Evolutionary conservation across 2,888 invertebrate genomes (phyloP).

Genomic region (Acleris literana): DNA sequence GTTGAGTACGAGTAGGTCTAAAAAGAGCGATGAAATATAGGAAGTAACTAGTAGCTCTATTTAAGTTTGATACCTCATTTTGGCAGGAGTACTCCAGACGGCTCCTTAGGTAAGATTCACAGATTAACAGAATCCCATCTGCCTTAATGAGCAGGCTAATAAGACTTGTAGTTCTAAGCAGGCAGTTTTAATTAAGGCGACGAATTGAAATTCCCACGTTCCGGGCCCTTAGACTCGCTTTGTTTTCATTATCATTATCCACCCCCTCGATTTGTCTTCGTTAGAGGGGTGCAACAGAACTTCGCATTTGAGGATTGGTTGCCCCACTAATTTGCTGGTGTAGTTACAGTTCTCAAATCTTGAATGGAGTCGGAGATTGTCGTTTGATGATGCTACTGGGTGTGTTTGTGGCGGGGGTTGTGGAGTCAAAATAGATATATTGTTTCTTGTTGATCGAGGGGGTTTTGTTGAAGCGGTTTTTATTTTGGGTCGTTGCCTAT

Average conservation of each 20-base stretch:
- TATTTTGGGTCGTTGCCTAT: too few relatives aligned
- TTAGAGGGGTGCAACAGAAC: slow-evolving; percentile 47
- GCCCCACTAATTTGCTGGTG: slow-evolving; percentile 28
- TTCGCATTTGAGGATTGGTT: slow-evolving; percentile 41
- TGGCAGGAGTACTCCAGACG: too few relatives aligned
- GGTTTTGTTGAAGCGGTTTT: too few relatives aligned
- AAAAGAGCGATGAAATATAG: too few relatives aligned
- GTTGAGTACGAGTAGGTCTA: too few relatives aligned
- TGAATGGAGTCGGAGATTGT: background rate
- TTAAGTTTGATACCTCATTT: too few relatives aligned
- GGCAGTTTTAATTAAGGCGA: slow-evolving; percentile 64
- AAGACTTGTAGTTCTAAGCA: slow-evolving; percentile 32
- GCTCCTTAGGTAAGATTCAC: background rate
- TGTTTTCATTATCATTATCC: slow-evolving; percentile 73
- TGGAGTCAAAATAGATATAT: background rate
- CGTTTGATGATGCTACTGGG: background rate
- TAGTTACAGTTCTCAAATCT: slow-evolving; percentile 19
- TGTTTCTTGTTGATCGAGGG: too few relatives aligned
- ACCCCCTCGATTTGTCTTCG: slow-evolving; percentile 65
- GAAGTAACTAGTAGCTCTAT: too few relatives aligned
- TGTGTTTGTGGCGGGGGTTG: background rate
- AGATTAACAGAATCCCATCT: slow-evolving; percentile 8
- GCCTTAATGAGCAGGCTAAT: slow-evolving; percentile 12
- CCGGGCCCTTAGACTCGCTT: slow-evolving; percentile 50
- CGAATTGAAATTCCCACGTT: slow-evolving; percentile 67